phyloP scores from a whole-genome alignment of 2,888 invertebrate genomes.

The Ormyrus thymus region DNA sequence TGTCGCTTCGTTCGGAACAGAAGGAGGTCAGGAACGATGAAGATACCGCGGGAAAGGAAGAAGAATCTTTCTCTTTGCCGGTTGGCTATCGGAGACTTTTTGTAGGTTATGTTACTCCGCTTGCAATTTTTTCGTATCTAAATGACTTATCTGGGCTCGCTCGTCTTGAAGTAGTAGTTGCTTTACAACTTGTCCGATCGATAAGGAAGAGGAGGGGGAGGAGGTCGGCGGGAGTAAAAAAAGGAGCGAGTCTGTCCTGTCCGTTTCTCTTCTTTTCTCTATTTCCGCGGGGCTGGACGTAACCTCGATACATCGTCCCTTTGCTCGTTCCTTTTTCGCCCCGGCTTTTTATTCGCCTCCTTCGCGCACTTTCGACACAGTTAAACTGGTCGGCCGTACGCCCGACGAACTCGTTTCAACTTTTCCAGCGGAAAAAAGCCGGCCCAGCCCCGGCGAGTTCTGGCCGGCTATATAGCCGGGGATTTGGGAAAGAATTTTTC shows the following conservation, averaged over 20 bases:
- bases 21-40: too few species aligned
- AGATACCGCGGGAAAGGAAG: too few species aligned
- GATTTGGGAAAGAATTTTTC: slow-evolving; percentile 55
- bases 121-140: slow-evolving; percentile 66
- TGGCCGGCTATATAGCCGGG: slow-evolving; percentile 3
- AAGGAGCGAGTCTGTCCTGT: slow-evolving; percentile 10
- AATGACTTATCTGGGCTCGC: slow-evolving; percentile 68
- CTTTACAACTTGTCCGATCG: slow-evolving; percentile 26
- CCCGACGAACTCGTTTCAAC: slow-evolving; percentile 55
- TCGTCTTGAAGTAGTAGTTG: not conserved
- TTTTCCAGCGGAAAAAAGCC: slow-evolving; percentile 42
- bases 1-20: too few species aligned
- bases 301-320: slow-evolving; percentile 11
- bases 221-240: not conserved
- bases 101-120: not conserved
- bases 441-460: not conserved
- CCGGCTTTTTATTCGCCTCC: slow-evolving; percentile 23
- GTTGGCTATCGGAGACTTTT: too few species aligned
- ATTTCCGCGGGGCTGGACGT: not conserved
- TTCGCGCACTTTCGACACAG: slow-evolving; percentile 43
- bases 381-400: slow-evolving; percentile 39
- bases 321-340: not conserved
- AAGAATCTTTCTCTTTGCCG: too few species aligned
- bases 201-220: not conserved
- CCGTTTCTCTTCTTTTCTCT: slow-evolving; percentile 4